A percentile compares a stretch with the other conserved stretches of the same genome.
Conservation (phyloP, 2,113 vertebrate genomes). For the Megalops atlanticus region DNA sequence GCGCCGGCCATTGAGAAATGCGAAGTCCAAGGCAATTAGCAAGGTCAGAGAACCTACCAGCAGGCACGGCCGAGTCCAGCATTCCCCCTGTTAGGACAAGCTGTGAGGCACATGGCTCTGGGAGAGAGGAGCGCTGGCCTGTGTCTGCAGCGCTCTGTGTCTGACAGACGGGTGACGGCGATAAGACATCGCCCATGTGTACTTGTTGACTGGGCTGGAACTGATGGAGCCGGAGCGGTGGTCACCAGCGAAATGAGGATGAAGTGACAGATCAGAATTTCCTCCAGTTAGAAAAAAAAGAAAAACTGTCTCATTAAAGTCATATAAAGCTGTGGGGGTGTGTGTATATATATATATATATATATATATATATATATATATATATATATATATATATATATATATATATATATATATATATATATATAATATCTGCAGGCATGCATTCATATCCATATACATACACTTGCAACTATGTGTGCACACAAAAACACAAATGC, state of each 20-base stretch:
- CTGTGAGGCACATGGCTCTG: background rate
- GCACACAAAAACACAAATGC: too few species aligned
- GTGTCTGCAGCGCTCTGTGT: too few species aligned
- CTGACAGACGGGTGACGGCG: slow-evolving; percentile 2
- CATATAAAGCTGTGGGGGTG: too few species aligned
- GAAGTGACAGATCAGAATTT: background rate
- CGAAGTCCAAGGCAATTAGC: slow-evolving; percentile 26
- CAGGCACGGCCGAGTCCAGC: background rate
- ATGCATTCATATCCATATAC: background rate
- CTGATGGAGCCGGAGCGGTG: background rate
- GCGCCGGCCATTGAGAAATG: background rate
- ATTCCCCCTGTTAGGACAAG: background rate
- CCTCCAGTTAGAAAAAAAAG: too few species aligned
- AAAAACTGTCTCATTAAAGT: background rate
- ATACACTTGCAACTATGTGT: too few species aligned
- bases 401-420: too few species aligned
- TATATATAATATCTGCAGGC: background rate
- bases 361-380: too few species aligned
- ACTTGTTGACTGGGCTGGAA: background rate
- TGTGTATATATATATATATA: too few species aligned
- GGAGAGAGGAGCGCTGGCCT: background rate
- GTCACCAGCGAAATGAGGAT: background rate
- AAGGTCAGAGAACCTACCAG: background rate
- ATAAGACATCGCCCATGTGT: background rate
- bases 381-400: too few species aligned